Conservation (phyloP, 2,888 invertebrate species). For the Drosophila kambysellisi region DNA sequence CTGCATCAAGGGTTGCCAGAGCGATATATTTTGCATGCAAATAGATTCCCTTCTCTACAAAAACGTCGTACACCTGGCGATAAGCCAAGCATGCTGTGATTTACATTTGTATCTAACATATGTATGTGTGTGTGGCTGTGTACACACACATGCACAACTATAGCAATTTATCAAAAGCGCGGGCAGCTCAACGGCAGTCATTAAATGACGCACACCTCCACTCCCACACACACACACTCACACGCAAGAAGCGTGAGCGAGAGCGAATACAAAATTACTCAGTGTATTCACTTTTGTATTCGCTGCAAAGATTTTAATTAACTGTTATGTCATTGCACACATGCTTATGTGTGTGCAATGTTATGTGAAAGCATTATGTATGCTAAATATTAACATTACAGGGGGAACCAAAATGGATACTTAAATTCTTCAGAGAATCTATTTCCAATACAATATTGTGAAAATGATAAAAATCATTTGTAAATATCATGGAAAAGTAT, state of each 20-base stretch:
- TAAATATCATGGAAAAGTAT: not conserved
- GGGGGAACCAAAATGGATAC: not conserved
- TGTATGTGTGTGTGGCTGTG: not conserved
- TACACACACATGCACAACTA: not conserved
- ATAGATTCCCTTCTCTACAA: not conserved
- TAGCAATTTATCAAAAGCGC: conserved; percentile 48
- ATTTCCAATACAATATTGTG: not conserved
- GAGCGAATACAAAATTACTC: not conserved
- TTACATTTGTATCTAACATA: conserved; percentile 18
- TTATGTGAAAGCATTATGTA: not conserved
- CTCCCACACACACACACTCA: conserved; percentile 1
- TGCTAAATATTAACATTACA: not conserved
- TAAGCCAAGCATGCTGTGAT: conserved; percentile 50
- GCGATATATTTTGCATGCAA: not conserved
- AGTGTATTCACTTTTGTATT: conserved; percentile 14
- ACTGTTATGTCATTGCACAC: conserved; percentile 60
- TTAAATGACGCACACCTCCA: conserved; percentile 42
- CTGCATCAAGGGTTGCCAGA: conserved; percentile 13
- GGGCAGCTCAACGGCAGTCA: conserved; percentile 40
- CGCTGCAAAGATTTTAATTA: conserved; percentile 51
- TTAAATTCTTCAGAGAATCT: not conserved
- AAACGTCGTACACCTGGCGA: conserved; percentile 48
- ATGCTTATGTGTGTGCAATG: not conserved
- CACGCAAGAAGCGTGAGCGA: conserved; percentile 7
- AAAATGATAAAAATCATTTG: not conserved